Evolutionary conservation across 2,888 invertebrate species (phyloP).

Genomic region (Drosophila kuntzei): DNA sequence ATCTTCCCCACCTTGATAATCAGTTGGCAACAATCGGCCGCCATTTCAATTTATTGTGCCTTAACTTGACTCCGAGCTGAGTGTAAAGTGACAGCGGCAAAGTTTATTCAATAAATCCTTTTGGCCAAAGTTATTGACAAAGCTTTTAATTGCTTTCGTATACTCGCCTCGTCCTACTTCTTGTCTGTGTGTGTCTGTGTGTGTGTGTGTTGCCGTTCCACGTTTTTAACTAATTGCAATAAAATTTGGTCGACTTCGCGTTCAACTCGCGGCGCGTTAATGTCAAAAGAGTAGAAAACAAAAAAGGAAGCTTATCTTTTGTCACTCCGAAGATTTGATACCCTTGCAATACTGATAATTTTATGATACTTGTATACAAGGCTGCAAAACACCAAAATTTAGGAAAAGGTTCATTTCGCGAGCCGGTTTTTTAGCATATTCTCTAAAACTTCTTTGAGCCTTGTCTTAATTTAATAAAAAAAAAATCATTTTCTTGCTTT

Average conservation of each 20-base stretch:
- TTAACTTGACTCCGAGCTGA: conserved; percentile 34
- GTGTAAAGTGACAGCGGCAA: conserved; percentile 46
- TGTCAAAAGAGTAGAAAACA: conserved; percentile 31
- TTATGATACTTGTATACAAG: too few species aligned
- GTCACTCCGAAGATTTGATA: neutral
- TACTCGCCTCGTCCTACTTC: conserved; percentile 20
- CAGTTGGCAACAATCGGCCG: conserved; percentile 39
- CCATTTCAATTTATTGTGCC: conserved; percentile 53
- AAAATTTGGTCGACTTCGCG: conserved; percentile 41
- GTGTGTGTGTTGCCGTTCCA: conserved; percentile 17
- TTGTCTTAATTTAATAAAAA: too few species aligned
- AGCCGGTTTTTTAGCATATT: too few species aligned
- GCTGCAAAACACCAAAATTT: too few species aligned
- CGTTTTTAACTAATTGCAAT: conserved; percentile 65
- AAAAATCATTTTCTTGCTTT: too few species aligned
- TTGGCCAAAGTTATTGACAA: conserved; percentile 61
- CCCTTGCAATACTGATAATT: too few species aligned
- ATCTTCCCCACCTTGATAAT: too few species aligned
- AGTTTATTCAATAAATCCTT: conserved; percentile 67
- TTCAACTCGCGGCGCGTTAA: conserved; percentile 36
- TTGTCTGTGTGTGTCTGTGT: neutral
- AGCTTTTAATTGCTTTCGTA: conserved; percentile 68
- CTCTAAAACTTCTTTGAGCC: too few species aligned
- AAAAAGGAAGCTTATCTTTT: neutral
- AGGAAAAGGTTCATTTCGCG: too few species aligned